A percentile compares a stretch with the other conserved stretches of the same genome.
phyloP scores from a whole-genome alignment of 2,888 invertebrate species.

The Ormyrus nitidulus region DNA sequence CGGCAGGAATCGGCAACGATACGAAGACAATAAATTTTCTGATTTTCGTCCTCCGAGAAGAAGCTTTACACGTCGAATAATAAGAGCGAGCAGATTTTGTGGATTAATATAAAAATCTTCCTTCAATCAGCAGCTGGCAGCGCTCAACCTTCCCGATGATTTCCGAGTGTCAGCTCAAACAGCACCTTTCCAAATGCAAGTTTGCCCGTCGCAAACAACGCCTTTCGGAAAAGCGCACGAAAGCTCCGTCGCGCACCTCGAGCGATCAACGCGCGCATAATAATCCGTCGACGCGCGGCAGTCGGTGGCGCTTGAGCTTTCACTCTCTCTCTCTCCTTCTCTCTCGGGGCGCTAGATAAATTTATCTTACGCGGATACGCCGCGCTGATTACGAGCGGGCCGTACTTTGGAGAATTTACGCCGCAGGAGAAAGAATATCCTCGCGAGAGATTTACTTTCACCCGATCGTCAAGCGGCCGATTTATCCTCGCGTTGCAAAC shows the following conservation, averaged over 20 bases:
- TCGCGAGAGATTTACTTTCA: slow-evolving; percentile 51
- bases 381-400: slow-evolving; percentile 37
- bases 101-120: too few species aligned
- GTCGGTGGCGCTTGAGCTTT: slow-evolving; percentile 20
- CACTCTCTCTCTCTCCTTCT: not conserved
- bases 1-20: too few species aligned
- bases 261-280: not conserved
- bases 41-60: too few species aligned
- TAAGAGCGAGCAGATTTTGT: too few species aligned
- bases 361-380: slow-evolving; percentile 47
- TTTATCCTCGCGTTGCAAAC: slow-evolving; percentile 38
- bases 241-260: not conserved
- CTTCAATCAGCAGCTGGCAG: too few species aligned
- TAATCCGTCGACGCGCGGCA: not conserved
- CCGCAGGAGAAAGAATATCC: not conserved
- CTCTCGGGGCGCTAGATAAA: slow-evolving; percentile 43
- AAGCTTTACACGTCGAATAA: too few species aligned
- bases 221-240: not conserved
- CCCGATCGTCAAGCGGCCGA: slow-evolving; percentile 33
- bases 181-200: too few species aligned
- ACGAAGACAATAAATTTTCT: too few species aligned
- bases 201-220: too few species aligned
- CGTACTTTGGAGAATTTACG: slow-evolving; percentile 11
- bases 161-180: too few species aligned
- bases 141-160: too few species aligned